Percentiles rank a stretch among this genome's conserved stretches.
These are phyloP conservation scores for Ophioninae sp. DNA, from an alignment of 2,888 invertebrate species.

Conservation along the genomic window DNA sequence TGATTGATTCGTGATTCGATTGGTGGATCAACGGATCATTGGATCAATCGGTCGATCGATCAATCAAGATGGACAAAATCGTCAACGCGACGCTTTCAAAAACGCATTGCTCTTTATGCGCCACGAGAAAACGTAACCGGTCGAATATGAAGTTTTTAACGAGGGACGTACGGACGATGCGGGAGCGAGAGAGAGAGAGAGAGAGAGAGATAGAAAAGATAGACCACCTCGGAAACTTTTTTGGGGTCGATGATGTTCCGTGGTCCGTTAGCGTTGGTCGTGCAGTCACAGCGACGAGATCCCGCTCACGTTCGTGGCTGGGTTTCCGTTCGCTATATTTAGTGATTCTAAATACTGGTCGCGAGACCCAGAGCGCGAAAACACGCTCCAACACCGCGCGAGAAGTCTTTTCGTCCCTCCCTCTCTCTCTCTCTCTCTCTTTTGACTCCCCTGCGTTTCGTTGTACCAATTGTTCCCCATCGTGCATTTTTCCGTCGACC, in stretches of 20 bases:
- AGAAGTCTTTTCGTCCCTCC: conserved; percentile 47
- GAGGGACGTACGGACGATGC: background rate
- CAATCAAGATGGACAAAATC: background rate
- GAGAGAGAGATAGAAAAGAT: conserved; percentile 25
- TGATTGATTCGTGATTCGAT: too few species aligned
- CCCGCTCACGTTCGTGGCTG: conserved; percentile 66
- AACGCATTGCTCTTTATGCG: background rate
- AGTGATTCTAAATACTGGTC: conserved; percentile 76
- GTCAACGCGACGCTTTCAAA: background rate
- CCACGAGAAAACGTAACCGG: background rate
- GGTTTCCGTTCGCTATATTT: conserved; percentile 79
- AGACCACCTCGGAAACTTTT: conserved; percentile 32
- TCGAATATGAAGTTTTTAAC: background rate
- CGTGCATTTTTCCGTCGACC: background rate
- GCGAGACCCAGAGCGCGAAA: conserved; percentile 65
- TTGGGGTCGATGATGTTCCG: conserved; percentile 33
- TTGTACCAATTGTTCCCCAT: background rate
- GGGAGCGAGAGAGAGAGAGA: conserved; percentile 15
- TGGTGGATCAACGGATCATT: too few species aligned
- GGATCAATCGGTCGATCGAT: too few species aligned
- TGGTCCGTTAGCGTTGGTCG: conserved; percentile 39
- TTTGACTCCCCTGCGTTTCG: background rate
- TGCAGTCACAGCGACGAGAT: conserved; percentile 50
- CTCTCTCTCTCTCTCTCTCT: conserved; percentile 42
- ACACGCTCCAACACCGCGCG: conserved; percentile 55